phyloP scores from a whole-genome alignment of 1,140 invertebrate genomes.

The Drosophila carrolli region DNA sequence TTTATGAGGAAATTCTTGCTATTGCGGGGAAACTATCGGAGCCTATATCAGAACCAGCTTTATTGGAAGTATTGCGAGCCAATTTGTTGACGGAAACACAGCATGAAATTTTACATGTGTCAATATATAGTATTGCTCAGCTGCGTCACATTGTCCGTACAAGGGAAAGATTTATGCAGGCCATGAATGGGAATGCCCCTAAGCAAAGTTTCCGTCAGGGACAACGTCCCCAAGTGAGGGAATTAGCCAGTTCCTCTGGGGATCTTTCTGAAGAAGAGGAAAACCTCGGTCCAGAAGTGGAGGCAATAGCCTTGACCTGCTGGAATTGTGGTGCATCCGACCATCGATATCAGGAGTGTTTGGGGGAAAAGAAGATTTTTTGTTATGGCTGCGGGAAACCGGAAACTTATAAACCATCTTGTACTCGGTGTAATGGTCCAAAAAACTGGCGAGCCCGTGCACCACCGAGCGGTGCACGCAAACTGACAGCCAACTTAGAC shows the following conservation, averaged over 20 bases:
- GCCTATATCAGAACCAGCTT: not conserved
- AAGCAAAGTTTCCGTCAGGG: not conserved
- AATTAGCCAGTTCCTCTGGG: not conserved
- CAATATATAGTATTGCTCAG: constrained; percentile 3
- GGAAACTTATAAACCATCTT: too few relatives aligned
- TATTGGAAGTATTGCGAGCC: constrained; percentile 9
- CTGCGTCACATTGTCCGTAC: constrained; percentile 11
- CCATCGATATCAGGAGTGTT: not conserved
- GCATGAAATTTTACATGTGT: constrained; percentile 14
- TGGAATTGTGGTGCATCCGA: not conserved
- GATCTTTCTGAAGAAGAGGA: not conserved
- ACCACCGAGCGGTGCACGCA: too few relatives aligned
- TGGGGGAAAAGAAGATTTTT: too few relatives aligned
- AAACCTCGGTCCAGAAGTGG: not conserved
- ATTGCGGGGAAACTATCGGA: constrained; percentile 1
- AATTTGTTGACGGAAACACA: constrained; percentile 13
- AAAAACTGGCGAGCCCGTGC: too few relatives aligned
- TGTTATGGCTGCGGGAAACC: too few relatives aligned
- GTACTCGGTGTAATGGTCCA: too few relatives aligned
- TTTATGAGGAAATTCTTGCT: not conserved
- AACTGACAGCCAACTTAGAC: too few relatives aligned
- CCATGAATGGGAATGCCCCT: not conserved
- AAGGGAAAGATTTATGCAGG: constrained; percentile 11
- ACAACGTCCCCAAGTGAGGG: not conserved
- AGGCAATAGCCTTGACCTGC: not conserved